Base-by-base conservation (phyloP, 2,888 invertebrate genomes). In the Luperina nickerlii region DNA sequence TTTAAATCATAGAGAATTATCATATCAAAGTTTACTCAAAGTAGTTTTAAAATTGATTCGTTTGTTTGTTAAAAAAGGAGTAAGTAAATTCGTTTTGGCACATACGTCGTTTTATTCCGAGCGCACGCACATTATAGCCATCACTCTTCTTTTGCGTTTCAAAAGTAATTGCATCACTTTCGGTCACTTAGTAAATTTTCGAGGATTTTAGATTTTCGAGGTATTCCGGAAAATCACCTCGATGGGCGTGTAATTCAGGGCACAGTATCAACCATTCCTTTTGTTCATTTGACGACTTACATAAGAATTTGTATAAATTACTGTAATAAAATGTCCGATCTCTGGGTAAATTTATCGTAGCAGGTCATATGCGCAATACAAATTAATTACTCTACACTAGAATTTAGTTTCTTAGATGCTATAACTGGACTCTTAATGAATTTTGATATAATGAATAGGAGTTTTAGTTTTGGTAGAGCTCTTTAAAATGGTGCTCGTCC, bases 181-280 rank as follows among this genome's bases (percentile, higher is more conserved):
- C 38, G 38, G 2, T 38, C 38, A 2, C 38, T 38, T 38, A 38
- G 38, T 38, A 38, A 4, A 4, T 38, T 38, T 38, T 38, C 38
- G 3, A 38, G 38, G 38, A 38, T 38, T 38, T 38, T 38, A 38
- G 6, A 38, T 38, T 38, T 38, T 38, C 6, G 38, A 38, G 38
- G 38, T 38, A 75, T 60, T 67, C 20, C 32, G 4, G 65, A 57
- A 60, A 81, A 74, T 6, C 20, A 15, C 1, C 67, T 68, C 54
- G 68, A 68, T 65, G 42, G 27, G 24, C 66, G 42, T 70, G 42
- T 78, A 48, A 81, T 83, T 66, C 54, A 67, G 66, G 78, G 11
- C 78, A 83, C 18, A 54, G 32, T 78, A 60, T 60, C 57, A 76
- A 15, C 24, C n/a, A 66, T 67, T 78, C 1, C 78, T 83, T 69